Evolutionary conservation across 1,140 invertebrate genomes (phyloP).

Genomic region (Dysdera silvatica): DNA sequence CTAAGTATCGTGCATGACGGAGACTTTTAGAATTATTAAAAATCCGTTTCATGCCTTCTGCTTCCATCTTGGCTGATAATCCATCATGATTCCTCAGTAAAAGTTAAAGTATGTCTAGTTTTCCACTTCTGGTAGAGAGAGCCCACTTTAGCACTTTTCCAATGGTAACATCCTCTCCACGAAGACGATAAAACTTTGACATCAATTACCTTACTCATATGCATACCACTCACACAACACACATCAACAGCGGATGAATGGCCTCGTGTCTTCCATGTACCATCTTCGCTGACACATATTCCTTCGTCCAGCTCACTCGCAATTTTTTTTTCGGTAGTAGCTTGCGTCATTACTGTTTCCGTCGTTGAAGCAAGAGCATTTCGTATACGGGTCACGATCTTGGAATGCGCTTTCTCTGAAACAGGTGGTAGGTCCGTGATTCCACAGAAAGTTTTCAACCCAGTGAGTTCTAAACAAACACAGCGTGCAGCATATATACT

Average conservation of each 20-base stretch:
- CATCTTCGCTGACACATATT: background rate
- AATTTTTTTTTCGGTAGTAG: background rate
- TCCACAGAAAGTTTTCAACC: background rate
- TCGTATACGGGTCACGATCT: background rate
- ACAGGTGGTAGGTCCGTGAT: background rate
- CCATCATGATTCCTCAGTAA: too few relatives aligned
- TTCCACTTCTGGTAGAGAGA: background rate
- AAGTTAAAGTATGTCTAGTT: too few relatives aligned
- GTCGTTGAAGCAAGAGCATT: background rate
- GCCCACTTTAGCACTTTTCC: background rate
- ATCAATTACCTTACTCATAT: background rate
- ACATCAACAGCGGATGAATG: background rate
- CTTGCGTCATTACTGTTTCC: background rate
- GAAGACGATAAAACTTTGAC: background rate
- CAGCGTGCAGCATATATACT: background rate
- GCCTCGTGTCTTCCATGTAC: background rate
- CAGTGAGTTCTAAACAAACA: background rate
- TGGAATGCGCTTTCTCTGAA: background rate
- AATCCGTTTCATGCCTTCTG: too few relatives aligned
- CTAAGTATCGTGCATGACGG: too few relatives aligned
- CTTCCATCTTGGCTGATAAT: too few relatives aligned
- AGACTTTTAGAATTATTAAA: too few relatives aligned
- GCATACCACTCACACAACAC: background rate
- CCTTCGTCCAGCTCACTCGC: background rate
- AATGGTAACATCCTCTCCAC: background rate